Conservation (phyloP, 2,888 invertebrate genomes). For the Caradrina kadenii region DNA sequence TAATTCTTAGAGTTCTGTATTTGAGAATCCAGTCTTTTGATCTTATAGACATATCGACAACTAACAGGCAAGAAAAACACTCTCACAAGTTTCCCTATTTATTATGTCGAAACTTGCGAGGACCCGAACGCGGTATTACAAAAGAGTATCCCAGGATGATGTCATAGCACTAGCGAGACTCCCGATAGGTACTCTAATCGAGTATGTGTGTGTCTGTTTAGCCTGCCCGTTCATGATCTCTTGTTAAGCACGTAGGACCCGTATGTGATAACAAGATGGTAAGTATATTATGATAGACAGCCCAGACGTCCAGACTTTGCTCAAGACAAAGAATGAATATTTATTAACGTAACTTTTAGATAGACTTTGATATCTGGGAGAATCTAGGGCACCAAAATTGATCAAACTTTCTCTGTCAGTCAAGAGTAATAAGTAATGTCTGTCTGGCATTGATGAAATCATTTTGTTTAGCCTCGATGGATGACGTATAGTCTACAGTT, state of each 20-base stretch:
- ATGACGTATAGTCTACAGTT: constrained; percentile 11
- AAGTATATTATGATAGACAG: constrained; percentile 81
- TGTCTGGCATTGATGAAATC: constrained; percentile 49
- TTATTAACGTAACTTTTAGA: constrained; percentile 30
- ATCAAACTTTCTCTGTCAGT: constrained; percentile 67
- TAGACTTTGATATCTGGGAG: constrained; percentile 39
- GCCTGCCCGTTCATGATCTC: constrained; percentile 61
- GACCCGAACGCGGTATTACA: constrained; percentile 27
- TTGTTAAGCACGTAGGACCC: constrained; percentile 68
- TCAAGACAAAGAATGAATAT: constrained; percentile 34
- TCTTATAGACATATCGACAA: neutral
- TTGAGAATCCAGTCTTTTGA: constrained; percentile 2
- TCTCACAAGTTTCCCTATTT: constrained; percentile 16
- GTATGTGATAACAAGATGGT: constrained; percentile 70
- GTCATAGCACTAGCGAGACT: constrained; percentile 51
- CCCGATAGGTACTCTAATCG: constrained; percentile 50
- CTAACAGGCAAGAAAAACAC: neutral
- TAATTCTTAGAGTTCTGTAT: constrained; percentile 7
- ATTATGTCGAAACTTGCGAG: constrained; percentile 22
- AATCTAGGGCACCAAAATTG: constrained; percentile 58
- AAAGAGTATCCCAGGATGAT: constrained; percentile 50
- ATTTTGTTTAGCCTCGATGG: constrained; percentile 41
- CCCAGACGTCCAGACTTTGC: constrained; percentile 70
- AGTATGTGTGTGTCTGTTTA: constrained; percentile 55
- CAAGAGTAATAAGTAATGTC: constrained; percentile 53